Conservation (phyloP, 2,888 invertebrate species). For the Scaptomyza tumidula region DNA sequence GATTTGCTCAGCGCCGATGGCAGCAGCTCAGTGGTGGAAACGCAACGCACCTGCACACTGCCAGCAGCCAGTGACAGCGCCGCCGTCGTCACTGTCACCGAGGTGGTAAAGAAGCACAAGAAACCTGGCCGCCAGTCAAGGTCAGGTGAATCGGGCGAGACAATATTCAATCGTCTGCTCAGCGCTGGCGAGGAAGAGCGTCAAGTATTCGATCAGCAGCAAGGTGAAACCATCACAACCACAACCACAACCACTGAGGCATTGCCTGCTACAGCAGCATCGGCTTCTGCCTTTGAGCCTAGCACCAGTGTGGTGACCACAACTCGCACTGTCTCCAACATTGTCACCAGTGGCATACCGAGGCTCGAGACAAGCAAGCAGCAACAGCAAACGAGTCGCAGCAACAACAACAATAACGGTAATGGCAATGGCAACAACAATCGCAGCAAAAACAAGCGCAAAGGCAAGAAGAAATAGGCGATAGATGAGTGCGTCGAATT, state of each 20-base stretch:
- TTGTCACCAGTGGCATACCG: conserved; percentile 83
- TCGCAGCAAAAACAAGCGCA: conserved; percentile 75
- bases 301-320: conserved; percentile 81
- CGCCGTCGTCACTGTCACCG: conserved; percentile 69
- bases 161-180: conserved; percentile 75
- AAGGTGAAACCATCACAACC: conserved; percentile 77
- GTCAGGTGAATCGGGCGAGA: conserved; percentile 71
- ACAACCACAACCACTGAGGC: conserved; percentile 80
- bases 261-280: conserved; percentile 39
- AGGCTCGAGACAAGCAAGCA: conserved; percentile 56
- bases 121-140: conserved; percentile 25
- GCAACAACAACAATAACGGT: conserved; percentile 23
- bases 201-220: conserved; percentile 77
- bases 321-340: conserved; percentile 82
- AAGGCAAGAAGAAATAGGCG: conserved; percentile 74
- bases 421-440: conserved; percentile 55
- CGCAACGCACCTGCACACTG: conserved; percentile 64
- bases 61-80: conserved; percentile 55
- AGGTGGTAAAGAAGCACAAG: conserved; percentile 68
- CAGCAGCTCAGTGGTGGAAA: conserved; percentile 59
- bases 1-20: conserved; percentile 75
- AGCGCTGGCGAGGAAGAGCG: conserved; percentile 71
- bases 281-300: conserved; percentile 44
- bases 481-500: conserved; percentile 26
- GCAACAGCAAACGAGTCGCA: conserved; percentile 38